Conservation (phyloP, 2,797 vertebrate species). For the Eutrigla gurnardus region DNA sequence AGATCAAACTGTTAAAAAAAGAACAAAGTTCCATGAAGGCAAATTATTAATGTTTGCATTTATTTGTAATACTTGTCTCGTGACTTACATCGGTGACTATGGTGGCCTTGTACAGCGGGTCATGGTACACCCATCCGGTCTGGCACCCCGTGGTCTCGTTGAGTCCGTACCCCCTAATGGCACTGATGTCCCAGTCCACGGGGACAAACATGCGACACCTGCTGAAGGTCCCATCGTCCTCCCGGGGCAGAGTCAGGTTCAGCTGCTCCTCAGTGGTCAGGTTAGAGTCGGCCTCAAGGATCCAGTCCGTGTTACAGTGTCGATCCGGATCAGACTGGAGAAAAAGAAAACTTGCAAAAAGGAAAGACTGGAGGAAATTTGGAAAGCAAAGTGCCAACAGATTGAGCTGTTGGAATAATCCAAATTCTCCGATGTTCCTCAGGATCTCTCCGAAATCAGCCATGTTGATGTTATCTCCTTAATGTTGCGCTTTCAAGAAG, state of each 20-base stretch:
- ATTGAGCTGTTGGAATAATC: conserved; percentile 83
- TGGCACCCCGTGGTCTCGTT: conserved; percentile 82
- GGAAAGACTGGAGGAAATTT: conserved; percentile 71
- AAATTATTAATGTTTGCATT: too few relatives aligned
- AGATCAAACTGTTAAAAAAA: not conserved
- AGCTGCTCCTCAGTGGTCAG: conserved; percentile 83
- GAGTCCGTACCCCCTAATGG: conserved; percentile 78
- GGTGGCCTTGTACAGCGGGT: conserved; percentile 62
- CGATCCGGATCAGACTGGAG: conserved; percentile 75
- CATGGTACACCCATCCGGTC: conserved; percentile 85
- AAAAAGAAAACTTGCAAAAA: conserved; percentile 85
- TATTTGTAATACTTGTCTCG: too few relatives aligned
- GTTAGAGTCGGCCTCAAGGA: conserved; percentile 73
- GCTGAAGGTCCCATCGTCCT: conserved; percentile 75
- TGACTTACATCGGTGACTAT: conserved; percentile 86
- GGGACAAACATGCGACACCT: conserved; percentile 87
- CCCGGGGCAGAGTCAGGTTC: conserved; percentile 84
- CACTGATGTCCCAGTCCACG: conserved; percentile 77
- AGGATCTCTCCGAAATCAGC: conserved; percentile 81
- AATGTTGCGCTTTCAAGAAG: not conserved
- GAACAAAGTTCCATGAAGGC: not conserved
- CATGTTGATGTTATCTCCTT: conserved; percentile 63
- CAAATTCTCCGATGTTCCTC: conserved; percentile 81
- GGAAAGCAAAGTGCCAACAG: conserved; percentile 79
- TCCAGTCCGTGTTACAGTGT: conserved; percentile 88